These are phyloP conservation scores for Perodicticus potto DNA, from an alignment of 2,797 vertebrate species.

Conservation along the genomic window DNA sequence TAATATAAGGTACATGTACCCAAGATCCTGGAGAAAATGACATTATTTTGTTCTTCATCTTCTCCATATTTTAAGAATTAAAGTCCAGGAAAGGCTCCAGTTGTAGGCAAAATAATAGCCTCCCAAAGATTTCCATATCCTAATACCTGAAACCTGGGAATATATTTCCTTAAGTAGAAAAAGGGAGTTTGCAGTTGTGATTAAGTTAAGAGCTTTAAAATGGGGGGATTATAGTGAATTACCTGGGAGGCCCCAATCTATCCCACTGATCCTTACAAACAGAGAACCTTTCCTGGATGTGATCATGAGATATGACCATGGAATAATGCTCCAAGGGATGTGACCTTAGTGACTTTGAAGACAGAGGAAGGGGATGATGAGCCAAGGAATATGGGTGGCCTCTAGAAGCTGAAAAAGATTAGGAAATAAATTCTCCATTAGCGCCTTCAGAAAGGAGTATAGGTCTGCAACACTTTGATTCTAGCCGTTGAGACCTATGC, in stretches of 20 bases:
- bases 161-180: neutral
- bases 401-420: neutral
- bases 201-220: neutral
- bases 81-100: neutral
- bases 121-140: neutral
- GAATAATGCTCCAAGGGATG: neutral
- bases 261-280: neutral
- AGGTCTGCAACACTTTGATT: too few relatives aligned
- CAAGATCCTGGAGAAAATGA: neutral
- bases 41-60: neutral
- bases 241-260: neutral
- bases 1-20: neutral
- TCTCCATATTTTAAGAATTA: neutral
- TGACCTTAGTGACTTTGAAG: neutral
- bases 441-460: neutral
- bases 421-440: neutral
- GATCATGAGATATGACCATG: neutral
- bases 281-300: neutral
- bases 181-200: neutral
- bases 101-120: neutral
- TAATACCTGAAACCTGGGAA: neutral
- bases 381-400: too few relatives aligned
- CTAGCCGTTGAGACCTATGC: neutral
- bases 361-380: accelerated
- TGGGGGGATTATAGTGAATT: neutral